Evolutionary conservation across 2,797 vertebrate species (phyloP).

Genomic region (Helicolenus hilgendorfi): DNA sequence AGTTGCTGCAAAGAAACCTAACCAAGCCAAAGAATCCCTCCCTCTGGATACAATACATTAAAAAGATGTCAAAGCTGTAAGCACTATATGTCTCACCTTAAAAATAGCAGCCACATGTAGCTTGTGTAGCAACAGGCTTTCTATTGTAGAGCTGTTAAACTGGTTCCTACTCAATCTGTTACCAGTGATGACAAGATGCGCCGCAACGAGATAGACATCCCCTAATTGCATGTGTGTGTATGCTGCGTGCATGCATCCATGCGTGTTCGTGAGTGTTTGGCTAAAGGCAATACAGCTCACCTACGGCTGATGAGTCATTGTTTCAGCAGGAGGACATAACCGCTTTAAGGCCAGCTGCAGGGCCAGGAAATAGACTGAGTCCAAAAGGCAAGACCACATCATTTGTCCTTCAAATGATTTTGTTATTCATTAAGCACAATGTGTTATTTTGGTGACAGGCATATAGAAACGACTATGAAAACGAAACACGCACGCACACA

Average conservation of each 20-base stretch:
- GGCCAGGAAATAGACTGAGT: constrained; percentile 28
- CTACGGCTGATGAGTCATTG: constrained; percentile 53
- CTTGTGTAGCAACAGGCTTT: constrained; percentile 58
- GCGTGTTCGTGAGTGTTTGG: constrained; percentile 19
- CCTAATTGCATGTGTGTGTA: background rate
- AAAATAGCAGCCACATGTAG: constrained; percentile 67
- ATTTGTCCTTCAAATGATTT: constrained; percentile 21
- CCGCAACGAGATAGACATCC: background rate
- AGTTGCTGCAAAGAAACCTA: constrained; percentile 8
- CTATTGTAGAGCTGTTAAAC: constrained; percentile 50
- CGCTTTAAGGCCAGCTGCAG: constrained; percentile 37
- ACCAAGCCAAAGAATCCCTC: background rate
- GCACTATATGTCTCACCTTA: constrained; percentile 40
- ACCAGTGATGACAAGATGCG: constrained; percentile 54
- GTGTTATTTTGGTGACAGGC: background rate
- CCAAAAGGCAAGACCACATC: background rate
- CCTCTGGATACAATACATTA: constrained; percentile 1
- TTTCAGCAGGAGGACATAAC: constrained; percentile 30
- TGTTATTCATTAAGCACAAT: background rate
- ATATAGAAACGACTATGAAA: background rate
- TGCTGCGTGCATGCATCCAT: background rate
- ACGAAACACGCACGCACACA: background rate
- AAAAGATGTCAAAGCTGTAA: constrained; percentile 40
- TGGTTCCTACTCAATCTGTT: constrained; percentile 55
- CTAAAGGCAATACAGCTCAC: constrained; percentile 50